A percentile compares a stretch with the other conserved stretches of the same genome.
phyloP scores from a whole-genome alignment of 2,797 vertebrate species.

The Gorsachius magnificus region DNA sequence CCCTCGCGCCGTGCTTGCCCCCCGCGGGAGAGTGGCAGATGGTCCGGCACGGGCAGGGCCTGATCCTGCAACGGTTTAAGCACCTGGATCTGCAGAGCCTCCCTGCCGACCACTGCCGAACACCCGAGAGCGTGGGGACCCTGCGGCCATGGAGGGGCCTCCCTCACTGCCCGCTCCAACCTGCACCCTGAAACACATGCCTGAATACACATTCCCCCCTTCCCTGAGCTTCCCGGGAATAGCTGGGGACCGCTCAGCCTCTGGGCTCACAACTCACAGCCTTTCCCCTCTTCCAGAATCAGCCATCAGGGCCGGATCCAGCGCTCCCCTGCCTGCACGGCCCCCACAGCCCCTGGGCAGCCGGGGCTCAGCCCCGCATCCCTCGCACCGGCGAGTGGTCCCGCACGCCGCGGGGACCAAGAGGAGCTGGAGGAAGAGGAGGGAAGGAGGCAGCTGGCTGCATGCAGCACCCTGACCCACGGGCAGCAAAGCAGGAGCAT shows the following conservation, averaged over 20 bases:
- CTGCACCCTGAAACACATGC: neutral
- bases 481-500: neutral
- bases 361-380: rapidly evolving
- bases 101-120: rapidly evolving
- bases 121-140: rapidly evolving
- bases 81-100: rapidly evolving
- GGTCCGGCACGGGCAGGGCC: rapidly evolving
- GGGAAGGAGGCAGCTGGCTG: neutral
- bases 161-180: rapidly evolving
- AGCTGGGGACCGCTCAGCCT: rapidly evolving
- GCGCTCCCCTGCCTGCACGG: neutral
- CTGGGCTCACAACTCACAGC: rapidly evolving
- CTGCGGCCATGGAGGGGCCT: rapidly evolving
- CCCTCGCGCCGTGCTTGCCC: rapidly evolving
- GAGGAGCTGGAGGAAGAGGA: neutral
- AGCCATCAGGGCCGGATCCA: rapidly evolving
- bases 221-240: neutral
- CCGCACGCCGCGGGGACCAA: rapidly evolving
- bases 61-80: rapidly evolving
- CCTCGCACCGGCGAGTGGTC: rapidly evolving
- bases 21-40: rapidly evolving
- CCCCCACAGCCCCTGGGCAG: neutral
- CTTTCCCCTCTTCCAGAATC: neutral
- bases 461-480: neutral
- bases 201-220: neutral